Evolutionary conservation across 2,797 vertebrate species (phyloP).

Genomic region (Garrulus glandarius): DNA sequence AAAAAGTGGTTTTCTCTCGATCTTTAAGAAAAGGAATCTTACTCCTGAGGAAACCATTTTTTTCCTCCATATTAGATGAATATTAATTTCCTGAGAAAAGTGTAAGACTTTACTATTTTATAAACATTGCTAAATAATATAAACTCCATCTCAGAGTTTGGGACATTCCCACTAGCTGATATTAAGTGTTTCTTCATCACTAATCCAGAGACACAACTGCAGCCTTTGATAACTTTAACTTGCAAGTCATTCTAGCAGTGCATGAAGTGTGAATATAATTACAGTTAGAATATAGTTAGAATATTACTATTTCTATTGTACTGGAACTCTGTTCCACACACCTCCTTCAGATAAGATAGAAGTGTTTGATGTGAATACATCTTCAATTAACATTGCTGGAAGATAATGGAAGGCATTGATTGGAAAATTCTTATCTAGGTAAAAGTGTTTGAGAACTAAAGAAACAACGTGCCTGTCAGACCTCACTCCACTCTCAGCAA

Average conservation of each 20-base stretch:
- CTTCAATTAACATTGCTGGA: constrained; percentile 68
- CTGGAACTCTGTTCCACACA: constrained; percentile 38
- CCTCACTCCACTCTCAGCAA: not conserved
- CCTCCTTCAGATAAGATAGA: constrained; percentile 75
- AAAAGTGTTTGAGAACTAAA: constrained; percentile 53
- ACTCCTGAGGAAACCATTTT: not conserved
- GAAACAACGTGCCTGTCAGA: not conserved
- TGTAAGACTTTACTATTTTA: not conserved
- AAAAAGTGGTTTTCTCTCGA: not conserved
- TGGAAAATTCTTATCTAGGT: constrained; percentile 78
- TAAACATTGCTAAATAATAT: not conserved
- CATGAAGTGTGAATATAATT: constrained; percentile 71
- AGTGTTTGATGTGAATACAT: constrained; percentile 68
- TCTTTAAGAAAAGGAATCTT: not conserved
- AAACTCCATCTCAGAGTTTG: not conserved
- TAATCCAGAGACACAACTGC: not conserved
- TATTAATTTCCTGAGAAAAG: not conserved
- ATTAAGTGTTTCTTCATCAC: not conserved
- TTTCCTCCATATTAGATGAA: not conserved
- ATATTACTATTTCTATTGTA: constrained; percentile 70
- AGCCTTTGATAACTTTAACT: constrained; percentile 20
- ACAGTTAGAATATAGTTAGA: constrained; percentile 20
- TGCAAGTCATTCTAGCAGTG: constrained; percentile 49
- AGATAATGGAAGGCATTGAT: constrained; percentile 75
- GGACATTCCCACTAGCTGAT: not conserved